Conservation (phyloP, 2,113 vertebrate genomes). For the Thinocorus orbignyianus region DNA sequence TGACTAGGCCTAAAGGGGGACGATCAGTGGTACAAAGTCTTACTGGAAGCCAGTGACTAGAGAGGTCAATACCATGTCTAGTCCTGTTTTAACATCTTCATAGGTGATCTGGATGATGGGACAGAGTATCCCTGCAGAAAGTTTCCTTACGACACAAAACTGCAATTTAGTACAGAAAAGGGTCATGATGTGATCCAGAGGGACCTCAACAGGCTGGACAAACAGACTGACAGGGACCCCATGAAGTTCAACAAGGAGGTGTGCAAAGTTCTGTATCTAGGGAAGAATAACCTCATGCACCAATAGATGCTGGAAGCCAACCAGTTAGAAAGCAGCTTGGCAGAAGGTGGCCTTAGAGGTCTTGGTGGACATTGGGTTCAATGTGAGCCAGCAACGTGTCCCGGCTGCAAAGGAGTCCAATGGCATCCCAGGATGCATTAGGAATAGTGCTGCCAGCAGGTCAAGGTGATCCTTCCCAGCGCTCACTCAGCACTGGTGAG, state of each 20-base stretch:
- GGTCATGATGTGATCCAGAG: neutral
- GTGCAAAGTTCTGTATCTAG: neutral
- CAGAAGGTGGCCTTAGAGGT: neutral
- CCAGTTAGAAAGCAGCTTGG: neutral
- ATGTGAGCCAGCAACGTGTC: neutral
- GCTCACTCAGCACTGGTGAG: neutral
- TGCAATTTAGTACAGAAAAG: neutral
- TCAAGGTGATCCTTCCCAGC: neutral
- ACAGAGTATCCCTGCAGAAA: neutral
- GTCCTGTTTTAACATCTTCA: neutral
- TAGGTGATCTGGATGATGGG: neutral
- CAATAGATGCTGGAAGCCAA: neutral
- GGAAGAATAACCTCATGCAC: neutral
- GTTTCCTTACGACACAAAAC: neutral
- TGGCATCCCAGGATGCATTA: neutral
- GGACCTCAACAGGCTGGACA: neutral
- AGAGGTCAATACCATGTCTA: neutral
- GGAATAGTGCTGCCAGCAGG: neutral
- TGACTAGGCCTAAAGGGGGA: neutral
- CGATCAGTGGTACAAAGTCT: neutral
- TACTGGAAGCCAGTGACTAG: neutral
- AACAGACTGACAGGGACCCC: neutral
- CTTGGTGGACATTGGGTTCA: neutral
- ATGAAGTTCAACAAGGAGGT: neutral
- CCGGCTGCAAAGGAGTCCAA: neutral